Conservation (phyloP, 2,888 invertebrate species). For the Octonoba sinensis region DNA sequence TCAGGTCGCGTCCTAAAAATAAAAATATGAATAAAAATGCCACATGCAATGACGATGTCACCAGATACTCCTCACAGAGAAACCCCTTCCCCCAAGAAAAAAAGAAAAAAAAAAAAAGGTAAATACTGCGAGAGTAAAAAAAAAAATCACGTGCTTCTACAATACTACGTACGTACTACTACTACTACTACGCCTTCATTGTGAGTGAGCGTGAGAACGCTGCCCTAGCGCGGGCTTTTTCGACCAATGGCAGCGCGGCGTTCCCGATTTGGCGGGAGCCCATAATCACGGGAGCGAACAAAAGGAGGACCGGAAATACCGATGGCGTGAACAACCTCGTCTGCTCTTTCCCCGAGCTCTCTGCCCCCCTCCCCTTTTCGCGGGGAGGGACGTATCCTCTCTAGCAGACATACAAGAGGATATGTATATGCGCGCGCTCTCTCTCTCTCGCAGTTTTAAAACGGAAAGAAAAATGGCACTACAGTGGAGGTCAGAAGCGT, state of each 20-base stretch:
- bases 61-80: too few relatives aligned
- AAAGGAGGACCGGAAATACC: constrained; percentile 55
- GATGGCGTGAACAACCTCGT: constrained; percentile 55
- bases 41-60: too few relatives aligned
- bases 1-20: too few relatives aligned
- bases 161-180: constrained; percentile 34
- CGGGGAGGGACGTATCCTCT: constrained; percentile 18
- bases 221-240: constrained; percentile 27
- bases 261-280: constrained; percentile 33
- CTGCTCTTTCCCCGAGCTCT: constrained; percentile 15
- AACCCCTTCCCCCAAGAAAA: too few relatives aligned
- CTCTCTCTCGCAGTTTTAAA: too few relatives aligned
- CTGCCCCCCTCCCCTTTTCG: not conserved
- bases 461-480: too few relatives aligned
- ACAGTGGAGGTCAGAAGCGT: too few relatives aligned
- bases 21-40: too few relatives aligned
- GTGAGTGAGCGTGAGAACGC: constrained; percentile 39
- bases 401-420: constrained; percentile 15
- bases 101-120: not conserved
- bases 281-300: constrained; percentile 9
- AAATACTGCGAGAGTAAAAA: constrained; percentile 3
- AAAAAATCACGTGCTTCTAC: constrained; percentile 30
- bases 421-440: too few relatives aligned
- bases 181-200: constrained; percentile 24
- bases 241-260: constrained; percentile 22